Evolutionary conservation across 1,140 invertebrate genomes (phyloP).

Genomic region (Cydia strobilella): DNA sequence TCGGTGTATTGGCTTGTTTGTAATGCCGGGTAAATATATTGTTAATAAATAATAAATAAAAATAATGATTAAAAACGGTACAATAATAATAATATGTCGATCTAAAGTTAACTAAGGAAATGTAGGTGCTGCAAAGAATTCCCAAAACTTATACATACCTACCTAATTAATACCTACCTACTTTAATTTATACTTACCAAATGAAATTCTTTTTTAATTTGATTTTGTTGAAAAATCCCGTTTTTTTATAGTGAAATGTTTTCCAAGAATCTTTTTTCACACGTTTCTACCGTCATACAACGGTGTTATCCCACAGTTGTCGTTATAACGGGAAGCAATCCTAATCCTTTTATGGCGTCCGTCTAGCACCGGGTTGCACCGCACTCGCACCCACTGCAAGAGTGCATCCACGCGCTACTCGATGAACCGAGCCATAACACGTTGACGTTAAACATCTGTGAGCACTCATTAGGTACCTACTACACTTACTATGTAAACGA

Average conservation of each 20-base stretch:
- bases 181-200: no score
- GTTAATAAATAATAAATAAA: no score
- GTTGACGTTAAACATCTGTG: slow-evolving; percentile 6
- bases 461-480: neutral
- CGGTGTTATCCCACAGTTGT: slow-evolving; percentile 53
- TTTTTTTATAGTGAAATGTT: neutral
- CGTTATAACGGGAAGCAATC: slow-evolving; percentile 67
- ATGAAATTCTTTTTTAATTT: no score
- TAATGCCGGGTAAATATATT: no score
- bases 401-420: slow-evolving; percentile 45
- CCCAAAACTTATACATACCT: no score
- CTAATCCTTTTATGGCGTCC: slow-evolving; percentile 68
- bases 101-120: no score
- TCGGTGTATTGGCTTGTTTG: no score
- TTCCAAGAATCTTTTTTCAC: neutral
- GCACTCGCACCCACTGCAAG: neutral
- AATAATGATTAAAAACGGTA: no score
- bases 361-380: slow-evolving; percentile 38
- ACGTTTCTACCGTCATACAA: slow-evolving; percentile 51
- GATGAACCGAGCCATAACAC: slow-evolving; percentile 36
- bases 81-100: no score
- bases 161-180: no score
- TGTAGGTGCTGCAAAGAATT: no score
- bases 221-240: neutral
- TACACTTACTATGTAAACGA: slow-evolving; percentile 3